Evolutionary conservation across 2,113 vertebrate species (phyloP).

Genomic region (Clinocottus analis): DNA sequence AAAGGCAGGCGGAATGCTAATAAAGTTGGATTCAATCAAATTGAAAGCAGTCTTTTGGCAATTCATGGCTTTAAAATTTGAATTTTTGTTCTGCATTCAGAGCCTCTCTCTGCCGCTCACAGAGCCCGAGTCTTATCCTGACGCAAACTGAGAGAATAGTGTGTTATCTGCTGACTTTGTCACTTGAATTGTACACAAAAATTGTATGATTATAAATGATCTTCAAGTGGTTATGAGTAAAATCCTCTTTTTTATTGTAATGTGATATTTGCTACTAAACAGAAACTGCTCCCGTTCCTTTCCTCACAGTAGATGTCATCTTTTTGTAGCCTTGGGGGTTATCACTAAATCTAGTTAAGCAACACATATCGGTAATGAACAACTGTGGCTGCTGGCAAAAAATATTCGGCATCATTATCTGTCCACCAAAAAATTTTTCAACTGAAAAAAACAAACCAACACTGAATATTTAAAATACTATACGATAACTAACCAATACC

Average conservation of each 20-base stretch:
- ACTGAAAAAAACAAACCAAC: constrained; percentile 3
- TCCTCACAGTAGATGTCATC: background rate
- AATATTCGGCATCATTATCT: constrained; percentile 8
- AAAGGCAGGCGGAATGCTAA: constrained; percentile 76
- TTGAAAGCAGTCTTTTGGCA: constrained; percentile 80
- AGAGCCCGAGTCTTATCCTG: constrained; percentile 52
- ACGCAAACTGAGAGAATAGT: constrained; percentile 53
- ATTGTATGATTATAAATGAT: background rate
- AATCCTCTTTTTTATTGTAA: background rate
- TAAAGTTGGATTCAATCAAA: constrained; percentile 79
- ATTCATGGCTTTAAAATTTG: constrained; percentile 79
- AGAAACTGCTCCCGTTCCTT: constrained; percentile 5
- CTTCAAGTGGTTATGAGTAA: background rate
- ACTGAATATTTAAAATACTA: background rate
- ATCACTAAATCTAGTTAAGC: constrained; percentile 27
- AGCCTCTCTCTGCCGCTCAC: constrained; percentile 43
- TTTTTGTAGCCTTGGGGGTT: constrained; percentile 16
- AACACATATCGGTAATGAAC: constrained; percentile 38
- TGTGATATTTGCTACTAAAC: background rate
- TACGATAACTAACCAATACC: background rate
- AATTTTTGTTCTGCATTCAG: constrained; percentile 75
- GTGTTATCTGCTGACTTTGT: constrained; percentile 34
- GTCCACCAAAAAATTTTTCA: constrained; percentile 18
- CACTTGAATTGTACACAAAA: constrained; percentile 1
- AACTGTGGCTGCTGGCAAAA: constrained; percentile 21